These are phyloP conservation scores for Cacoxenus indagator DNA, from an alignment of 2,888 invertebrate genomes.

Conservation along the genomic window DNA sequence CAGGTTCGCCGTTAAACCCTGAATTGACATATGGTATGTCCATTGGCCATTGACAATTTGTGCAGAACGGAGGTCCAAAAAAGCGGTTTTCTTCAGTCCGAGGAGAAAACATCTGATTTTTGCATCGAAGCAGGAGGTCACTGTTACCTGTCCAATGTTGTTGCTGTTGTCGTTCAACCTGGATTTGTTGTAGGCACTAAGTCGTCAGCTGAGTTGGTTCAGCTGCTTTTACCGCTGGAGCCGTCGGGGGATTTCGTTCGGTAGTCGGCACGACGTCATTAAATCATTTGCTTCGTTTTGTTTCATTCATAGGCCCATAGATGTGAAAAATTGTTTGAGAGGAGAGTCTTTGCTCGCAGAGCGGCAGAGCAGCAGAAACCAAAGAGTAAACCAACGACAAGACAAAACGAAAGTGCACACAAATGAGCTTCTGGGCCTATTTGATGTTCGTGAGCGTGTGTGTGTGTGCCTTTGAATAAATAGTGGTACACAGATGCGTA, in stretches of 20 bases:
- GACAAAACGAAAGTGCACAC: slow-evolving; percentile 22
- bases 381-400: slow-evolving; percentile 13
- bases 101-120: no score
- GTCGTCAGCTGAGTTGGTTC: neutral
- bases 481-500: slow-evolving; percentile 33
- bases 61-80: slow-evolving; percentile 26
- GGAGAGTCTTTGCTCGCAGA: neutral
- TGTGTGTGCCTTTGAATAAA: slow-evolving; percentile 28
- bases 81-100: no score
- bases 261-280: neutral
- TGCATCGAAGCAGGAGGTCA: no score
- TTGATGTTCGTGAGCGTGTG: neutral
- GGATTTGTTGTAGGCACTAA: neutral
- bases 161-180: no score
- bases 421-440: slow-evolving; percentile 20
- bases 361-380: slow-evolving; percentile 15
- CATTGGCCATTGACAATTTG: slow-evolving; percentile 49
- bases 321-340: neutral
- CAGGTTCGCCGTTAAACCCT: no score
- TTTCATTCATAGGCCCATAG: slow-evolving; percentile 3
- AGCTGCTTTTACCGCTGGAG: no score
- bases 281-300: neutral
- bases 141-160: no score
- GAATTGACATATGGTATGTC: slow-evolving; percentile 31
- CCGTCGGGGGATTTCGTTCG: no score